Evolutionary conservation across 2,888 invertebrate genomes (phyloP).

Genomic region (Caenorhabditis angaria): DNA sequence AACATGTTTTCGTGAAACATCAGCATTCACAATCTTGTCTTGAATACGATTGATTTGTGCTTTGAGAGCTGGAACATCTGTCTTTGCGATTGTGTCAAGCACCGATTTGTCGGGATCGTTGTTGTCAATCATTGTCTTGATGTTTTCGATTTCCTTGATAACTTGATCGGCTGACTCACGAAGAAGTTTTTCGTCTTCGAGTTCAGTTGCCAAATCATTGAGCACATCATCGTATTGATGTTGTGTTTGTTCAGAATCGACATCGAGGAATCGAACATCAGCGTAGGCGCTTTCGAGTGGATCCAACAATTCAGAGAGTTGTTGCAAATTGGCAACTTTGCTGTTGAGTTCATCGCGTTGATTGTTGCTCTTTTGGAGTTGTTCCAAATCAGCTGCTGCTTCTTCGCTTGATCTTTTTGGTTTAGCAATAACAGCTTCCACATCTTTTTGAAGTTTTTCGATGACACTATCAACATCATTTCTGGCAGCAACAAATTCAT

Average conservation of each 20-base stretch:
- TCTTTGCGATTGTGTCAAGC: slow-evolving; percentile 28
- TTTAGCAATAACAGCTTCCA: slow-evolving; percentile 44
- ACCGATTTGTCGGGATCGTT: slow-evolving; percentile 31
- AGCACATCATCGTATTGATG: slow-evolving; percentile 52
- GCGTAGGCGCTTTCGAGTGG: slow-evolving; percentile 57
- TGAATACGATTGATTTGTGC: slow-evolving; percentile 48
- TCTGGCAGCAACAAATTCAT: slow-evolving; percentile 54
- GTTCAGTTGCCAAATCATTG: slow-evolving; percentile 38
- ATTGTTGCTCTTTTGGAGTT: slow-evolving; percentile 22
- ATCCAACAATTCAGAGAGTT: slow-evolving; percentile 52
- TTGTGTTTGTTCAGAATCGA: slow-evolving; percentile 55
- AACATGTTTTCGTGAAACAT: slow-evolving; percentile 41
- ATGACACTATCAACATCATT: slow-evolving; percentile 51
- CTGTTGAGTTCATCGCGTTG: slow-evolving; percentile 31
- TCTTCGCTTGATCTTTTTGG: slow-evolving; percentile 36
- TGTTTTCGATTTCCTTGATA: slow-evolving; percentile 43
- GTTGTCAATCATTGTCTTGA: slow-evolving; percentile 28
- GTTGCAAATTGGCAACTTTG: slow-evolving; percentile 43
- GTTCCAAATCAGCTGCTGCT: slow-evolving; percentile 40
- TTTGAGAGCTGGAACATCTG: slow-evolving; percentile 44
- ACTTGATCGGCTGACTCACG: slow-evolving; percentile 51
- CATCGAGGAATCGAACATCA: slow-evolving; percentile 60
- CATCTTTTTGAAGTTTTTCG: slow-evolving; percentile 44
- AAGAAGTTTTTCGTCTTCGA: slow-evolving; percentile 50
- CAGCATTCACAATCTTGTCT: slow-evolving; percentile 39